Percentiles rank a stretch among this genome's conserved stretches.
These are phyloP conservation scores for Mellilla xanthometata DNA, from an alignment of 2,888 invertebrate genomes.

Conservation along the genomic window DNA sequence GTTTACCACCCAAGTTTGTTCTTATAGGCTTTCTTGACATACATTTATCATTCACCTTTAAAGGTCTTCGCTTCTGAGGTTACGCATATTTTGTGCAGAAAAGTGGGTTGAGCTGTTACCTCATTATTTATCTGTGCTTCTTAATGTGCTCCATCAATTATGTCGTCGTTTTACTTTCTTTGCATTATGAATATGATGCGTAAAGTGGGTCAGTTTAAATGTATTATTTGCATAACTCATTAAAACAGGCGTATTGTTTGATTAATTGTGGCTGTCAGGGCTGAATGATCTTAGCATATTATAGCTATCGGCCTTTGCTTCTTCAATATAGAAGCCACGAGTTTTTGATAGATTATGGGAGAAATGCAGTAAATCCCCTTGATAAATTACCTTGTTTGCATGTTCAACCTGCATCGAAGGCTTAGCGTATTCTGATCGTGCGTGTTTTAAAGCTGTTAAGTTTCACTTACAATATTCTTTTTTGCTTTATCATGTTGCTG, in stretches of 20 bases:
- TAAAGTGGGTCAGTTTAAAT: slow-evolving; percentile 1
- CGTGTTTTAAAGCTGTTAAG: too few species aligned
- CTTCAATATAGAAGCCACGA: too few species aligned
- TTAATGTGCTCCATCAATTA: not conserved
- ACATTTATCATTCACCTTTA: slow-evolving; percentile 16
- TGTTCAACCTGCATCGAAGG: not conserved
- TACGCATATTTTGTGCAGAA: not conserved
- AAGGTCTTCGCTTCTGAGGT: slow-evolving; percentile 1
- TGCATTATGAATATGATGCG: not conserved
- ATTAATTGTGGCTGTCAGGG: slow-evolving; percentile 9
- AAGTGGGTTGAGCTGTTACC: not conserved
- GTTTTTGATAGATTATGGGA: too few species aligned
- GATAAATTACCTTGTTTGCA: not conserved
- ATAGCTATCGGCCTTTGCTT: too few species aligned
- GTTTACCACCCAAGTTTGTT: slow-evolving; percentile 3
- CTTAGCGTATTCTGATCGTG: not conserved
- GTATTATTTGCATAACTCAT: slow-evolving; percentile 11
- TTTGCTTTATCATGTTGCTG: too few species aligned
- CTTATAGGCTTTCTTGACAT: slow-evolving; percentile 11
- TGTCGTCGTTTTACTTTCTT: not conserved
- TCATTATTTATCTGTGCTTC: not conserved
- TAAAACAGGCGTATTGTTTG: slow-evolving; percentile 7
- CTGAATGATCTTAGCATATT: too few species aligned
- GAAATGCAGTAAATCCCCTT: not conserved
- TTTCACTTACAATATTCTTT: too few species aligned